Evolutionary conservation across 2,113 vertebrate genomes (phyloP).

Genomic region (Cheilinus undulatus): DNA sequence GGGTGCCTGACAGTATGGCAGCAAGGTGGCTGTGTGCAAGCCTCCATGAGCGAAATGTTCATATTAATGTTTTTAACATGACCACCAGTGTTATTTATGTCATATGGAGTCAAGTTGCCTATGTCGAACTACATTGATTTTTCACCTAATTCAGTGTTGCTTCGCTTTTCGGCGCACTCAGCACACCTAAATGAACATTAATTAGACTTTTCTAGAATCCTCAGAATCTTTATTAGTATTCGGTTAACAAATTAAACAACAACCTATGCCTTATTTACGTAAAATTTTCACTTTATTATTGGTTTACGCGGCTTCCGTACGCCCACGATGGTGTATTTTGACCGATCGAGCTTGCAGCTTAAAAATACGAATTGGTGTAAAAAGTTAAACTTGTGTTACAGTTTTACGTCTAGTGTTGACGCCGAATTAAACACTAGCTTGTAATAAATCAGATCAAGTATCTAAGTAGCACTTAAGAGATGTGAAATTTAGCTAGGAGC

Average conservation of each 20-base stretch:
- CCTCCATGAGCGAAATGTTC: constrained; percentile 10
- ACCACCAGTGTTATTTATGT: constrained; percentile 22
- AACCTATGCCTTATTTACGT: neutral
- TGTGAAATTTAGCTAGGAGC: neutral
- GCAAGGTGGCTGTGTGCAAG: neutral
- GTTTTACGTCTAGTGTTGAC: neutral
- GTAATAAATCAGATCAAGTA: accelerated
- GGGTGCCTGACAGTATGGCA: constrained; percentile 9
- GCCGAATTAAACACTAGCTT: constrained; percentile 36
- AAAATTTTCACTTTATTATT: constrained; percentile 19
- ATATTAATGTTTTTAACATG: constrained; percentile 14
- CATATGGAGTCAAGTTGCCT: neutral
- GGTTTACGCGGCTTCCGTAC: neutral
- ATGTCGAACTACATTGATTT: constrained; percentile 34
- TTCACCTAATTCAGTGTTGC: constrained; percentile 7
- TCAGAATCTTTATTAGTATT: neutral
- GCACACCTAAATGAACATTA: neutral
- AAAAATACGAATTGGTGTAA: neutral
- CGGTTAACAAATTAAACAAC: neutral
- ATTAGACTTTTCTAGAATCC: constrained; percentile 2
- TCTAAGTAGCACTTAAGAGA: accelerated
- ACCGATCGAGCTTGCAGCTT: neutral
- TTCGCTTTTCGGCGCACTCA: neutral
- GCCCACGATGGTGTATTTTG: neutral
- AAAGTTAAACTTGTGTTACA: neutral